Evolutionary conservation across 2,888 invertebrate species (phyloP).

Genomic region (Cheilosia vernalis): DNA sequence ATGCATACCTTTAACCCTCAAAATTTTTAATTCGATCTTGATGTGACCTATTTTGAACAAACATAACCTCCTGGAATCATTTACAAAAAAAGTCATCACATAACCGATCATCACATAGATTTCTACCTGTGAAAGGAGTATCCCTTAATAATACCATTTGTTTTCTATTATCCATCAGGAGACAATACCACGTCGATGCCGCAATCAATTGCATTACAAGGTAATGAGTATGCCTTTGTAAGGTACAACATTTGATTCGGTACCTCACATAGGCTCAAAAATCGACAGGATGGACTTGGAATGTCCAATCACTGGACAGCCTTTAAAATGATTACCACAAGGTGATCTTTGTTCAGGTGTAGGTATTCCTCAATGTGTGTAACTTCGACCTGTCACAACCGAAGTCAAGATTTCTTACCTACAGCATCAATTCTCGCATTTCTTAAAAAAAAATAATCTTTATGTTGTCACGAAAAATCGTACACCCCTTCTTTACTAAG

Average conservation of each 20-base stretch:
- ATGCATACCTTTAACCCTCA: slow-evolving; percentile 7
- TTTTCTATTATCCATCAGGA: slow-evolving; percentile 60
- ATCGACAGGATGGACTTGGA: not conserved
- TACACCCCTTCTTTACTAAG: no score
- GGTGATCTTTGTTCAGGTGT: not conserved
- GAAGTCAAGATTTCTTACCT: no score
- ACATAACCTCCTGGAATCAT: not conserved
- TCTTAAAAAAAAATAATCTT: no score
- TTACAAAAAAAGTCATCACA: not conserved
- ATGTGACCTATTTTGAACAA: not conserved
- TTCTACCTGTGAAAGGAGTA: not conserved
- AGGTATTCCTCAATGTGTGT: no score
- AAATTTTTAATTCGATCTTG: not conserved
- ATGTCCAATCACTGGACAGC: not conserved
- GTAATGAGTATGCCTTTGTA: slow-evolving; percentile 35
- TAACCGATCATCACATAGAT: not conserved
- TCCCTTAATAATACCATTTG: slow-evolving; percentile 3
- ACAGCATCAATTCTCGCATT: no score
- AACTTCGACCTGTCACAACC: no score
- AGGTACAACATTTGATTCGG: not conserved
- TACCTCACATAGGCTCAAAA: slow-evolving; percentile 18
- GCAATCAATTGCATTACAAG: slow-evolving; percentile 60
- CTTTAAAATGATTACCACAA: not conserved
- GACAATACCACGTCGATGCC: slow-evolving; percentile 52
- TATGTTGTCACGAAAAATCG: no score